Percentiles rank a stretch among this genome's conserved stretches.
Evolutionary conservation across 2,888 invertebrate species (phyloP).

Genomic region (Acrocyrtus sp.): DNA sequence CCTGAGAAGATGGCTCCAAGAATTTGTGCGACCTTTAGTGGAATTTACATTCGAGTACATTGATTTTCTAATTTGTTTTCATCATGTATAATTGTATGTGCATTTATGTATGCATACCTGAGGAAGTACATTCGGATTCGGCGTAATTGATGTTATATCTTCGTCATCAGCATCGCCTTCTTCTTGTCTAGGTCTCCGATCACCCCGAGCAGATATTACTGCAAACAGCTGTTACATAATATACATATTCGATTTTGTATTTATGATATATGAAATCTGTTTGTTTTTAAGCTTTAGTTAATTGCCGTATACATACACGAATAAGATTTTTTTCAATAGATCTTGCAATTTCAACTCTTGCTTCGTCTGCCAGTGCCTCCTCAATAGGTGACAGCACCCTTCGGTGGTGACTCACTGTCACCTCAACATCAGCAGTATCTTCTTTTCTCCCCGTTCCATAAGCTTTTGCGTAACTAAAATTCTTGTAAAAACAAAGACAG

Average conservation of each 20-base stretch:
- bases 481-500: not conserved
- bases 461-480: not conserved
- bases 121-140: constrained; percentile 61
- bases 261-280: not conserved
- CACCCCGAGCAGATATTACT: constrained; percentile 42
- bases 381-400: constrained; percentile 55
- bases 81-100: constrained; percentile 60
- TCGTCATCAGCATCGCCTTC: constrained; percentile 47
- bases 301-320: constrained; percentile 44
- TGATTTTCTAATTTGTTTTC: constrained; percentile 44
- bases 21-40: too few species aligned
- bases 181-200: constrained; percentile 45
- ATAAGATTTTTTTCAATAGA: constrained; percentile 60
- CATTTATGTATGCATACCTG: too few species aligned
- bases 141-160: constrained; percentile 32
- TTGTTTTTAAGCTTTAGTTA: not conserved
- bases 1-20: constrained; percentile 63
- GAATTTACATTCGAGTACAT: not conserved
- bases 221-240: constrained; percentile 54
- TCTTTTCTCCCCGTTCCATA: not conserved
- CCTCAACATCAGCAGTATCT: not conserved
- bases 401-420: not conserved
- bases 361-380: constrained; percentile 56
- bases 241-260: not conserved
- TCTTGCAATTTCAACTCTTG: constrained; percentile 58